A percentile compares a stretch with the other conserved stretches of the same genome.
These are phyloP conservation scores for Drosophila rubida DNA, from an alignment of 2,888 invertebrate species.

Conservation along the genomic window DNA sequence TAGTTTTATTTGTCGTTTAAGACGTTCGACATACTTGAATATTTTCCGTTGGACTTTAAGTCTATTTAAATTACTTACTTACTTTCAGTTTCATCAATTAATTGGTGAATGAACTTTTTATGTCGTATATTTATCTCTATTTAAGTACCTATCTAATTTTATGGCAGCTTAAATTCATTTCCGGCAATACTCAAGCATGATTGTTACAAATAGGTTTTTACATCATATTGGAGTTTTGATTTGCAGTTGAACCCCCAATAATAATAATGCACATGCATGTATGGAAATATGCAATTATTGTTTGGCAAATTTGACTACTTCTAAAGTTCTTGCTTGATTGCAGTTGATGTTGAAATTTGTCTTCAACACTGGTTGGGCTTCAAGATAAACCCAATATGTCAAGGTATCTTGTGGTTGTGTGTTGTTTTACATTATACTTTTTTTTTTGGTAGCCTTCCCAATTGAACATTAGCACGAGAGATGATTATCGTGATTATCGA, in stretches of 20 bases:
- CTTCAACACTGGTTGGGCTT: conserved; percentile 21
- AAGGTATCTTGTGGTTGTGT: conserved; percentile 56
- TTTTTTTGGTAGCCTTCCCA: conserved; percentile 35
- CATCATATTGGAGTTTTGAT: conserved; percentile 28
- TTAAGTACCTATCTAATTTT: conserved; percentile 5
- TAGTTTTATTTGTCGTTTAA: neutral
- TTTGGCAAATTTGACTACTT: conserved; percentile 31
- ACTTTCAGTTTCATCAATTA: neutral
- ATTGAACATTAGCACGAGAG: conserved; percentile 52
- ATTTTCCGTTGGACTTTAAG: neutral
- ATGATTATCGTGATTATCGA: conserved; percentile 54
- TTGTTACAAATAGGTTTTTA: conserved; percentile 15
- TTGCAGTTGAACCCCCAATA: conserved; percentile 3
- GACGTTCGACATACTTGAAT: neutral
- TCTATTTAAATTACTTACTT: neutral
- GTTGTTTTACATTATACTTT: conserved; percentile 1
- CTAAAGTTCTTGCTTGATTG: conserved; percentile 32
- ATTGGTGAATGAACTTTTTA: neutral
- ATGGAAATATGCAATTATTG: conserved; percentile 42
- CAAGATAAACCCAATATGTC: conserved; percentile 52
- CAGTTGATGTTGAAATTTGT: conserved; percentile 41
- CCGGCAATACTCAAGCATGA: conserved; percentile 8
- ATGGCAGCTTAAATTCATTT: conserved; percentile 3
- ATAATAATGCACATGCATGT: neutral
- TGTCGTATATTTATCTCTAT: neutral